Conservation (phyloP, 1,140 invertebrate species). For the Temnothorax nylanderi region DNA sequence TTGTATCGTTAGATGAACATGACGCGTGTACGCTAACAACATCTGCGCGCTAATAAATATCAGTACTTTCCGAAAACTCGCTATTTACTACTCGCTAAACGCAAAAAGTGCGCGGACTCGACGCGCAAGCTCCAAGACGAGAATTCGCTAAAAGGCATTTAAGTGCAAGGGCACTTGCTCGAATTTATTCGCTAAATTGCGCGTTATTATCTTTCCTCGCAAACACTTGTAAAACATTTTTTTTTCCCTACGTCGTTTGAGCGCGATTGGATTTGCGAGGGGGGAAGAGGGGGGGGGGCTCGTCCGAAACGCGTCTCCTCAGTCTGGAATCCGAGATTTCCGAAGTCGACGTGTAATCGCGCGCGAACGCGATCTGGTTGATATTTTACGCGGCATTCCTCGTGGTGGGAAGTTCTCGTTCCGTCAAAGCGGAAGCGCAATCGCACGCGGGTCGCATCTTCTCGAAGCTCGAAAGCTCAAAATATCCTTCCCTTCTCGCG, state of each 20-base stretch:
- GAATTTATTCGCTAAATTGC: slow-evolving; percentile 44
- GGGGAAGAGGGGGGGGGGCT: not conserved
- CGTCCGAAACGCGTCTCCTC: not conserved
- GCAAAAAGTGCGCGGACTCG: slow-evolving; percentile 15
- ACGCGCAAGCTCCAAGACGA: slow-evolving; percentile 21
- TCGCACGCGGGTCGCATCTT: slow-evolving; percentile 36
- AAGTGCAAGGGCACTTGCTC: slow-evolving; percentile 58
- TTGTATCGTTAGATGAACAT: slow-evolving; percentile 52
- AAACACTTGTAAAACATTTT: slow-evolving; percentile 46
- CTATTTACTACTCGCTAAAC: slow-evolving; percentile 37
- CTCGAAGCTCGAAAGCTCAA: slow-evolving; percentile 37
- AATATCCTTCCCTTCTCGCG: slow-evolving; percentile 36
- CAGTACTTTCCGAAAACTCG: slow-evolving; percentile 39
- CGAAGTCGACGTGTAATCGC: slow-evolving; percentile 12
- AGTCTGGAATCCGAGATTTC: slow-evolving; percentile 3
- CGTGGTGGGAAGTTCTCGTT: slow-evolving; percentile 2
- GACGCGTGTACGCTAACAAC: slow-evolving; percentile 36
- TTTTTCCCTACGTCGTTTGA: slow-evolving; percentile 39
- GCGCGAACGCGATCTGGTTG: not conserved
- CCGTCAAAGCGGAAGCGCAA: not conserved
- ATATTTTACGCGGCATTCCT: slow-evolving; percentile 21
- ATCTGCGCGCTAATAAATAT: slow-evolving; percentile 29
- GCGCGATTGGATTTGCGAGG: slow-evolving; percentile 44
- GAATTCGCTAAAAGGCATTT: slow-evolving; percentile 58
- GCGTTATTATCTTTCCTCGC: slow-evolving; percentile 18